Percentiles rank a stretch among this genome's conserved stretches.
Evolutionary conservation across 2,113 vertebrate genomes (phyloP).

Genomic region (Microtus richardsoni): DNA sequence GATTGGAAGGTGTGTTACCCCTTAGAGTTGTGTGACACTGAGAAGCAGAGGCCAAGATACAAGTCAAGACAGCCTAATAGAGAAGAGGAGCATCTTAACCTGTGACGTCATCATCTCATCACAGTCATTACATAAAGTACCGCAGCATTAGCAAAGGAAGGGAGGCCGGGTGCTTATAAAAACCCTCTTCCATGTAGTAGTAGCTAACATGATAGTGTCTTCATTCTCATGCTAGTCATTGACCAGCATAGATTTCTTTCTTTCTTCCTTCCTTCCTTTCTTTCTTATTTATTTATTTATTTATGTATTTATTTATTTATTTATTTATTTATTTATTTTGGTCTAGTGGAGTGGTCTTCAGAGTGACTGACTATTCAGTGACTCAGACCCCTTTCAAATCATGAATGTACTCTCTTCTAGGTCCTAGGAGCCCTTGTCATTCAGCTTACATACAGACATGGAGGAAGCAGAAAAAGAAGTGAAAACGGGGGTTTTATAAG

Average conservation of each 20-base stretch:
- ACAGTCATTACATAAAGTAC: not conserved
- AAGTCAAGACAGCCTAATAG: not conserved
- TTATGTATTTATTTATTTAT: too few relatives aligned
- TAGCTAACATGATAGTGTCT: not conserved
- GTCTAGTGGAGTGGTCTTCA: not conserved
- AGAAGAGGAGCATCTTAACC: not conserved
- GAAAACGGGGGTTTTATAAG: not conserved
- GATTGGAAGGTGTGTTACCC: not conserved
- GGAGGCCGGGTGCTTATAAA: not conserved
- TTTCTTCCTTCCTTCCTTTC: not conserved
- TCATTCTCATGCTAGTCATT: not conserved
- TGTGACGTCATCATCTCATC: not conserved
- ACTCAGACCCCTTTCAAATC: not conserved
- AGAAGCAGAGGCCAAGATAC: not conserved
- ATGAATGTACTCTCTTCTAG: not conserved
- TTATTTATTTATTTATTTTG: too few relatives aligned
- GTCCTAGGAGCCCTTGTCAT: not conserved
- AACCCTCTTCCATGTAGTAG: not conserved
- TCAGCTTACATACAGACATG: not conserved
- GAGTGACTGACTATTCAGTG: not conserved
- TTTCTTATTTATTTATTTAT: too few relatives aligned
- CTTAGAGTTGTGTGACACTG: not conserved
- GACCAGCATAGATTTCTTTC: not conserved
- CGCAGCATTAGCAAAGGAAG: not conserved
- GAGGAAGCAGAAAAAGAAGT: not conserved